Evolutionary conservation across 2,888 invertebrate species (phyloP).

Genomic region (Drosophila mayaguana): DNA sequence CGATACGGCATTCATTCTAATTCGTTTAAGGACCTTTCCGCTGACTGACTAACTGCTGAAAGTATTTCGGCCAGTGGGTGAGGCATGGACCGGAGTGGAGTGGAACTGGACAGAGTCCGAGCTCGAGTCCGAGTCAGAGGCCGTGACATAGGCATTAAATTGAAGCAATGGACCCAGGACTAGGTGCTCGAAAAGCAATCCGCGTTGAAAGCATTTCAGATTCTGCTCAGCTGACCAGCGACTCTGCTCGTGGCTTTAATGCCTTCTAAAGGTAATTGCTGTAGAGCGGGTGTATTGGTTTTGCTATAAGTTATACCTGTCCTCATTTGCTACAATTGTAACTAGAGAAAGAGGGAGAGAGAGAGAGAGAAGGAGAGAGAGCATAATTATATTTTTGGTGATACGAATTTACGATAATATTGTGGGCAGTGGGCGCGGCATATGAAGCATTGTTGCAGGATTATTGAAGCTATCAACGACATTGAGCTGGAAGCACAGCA

Average conservation of each 20-base stretch:
- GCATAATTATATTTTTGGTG: background rate
- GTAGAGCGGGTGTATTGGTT: background rate
- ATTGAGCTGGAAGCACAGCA: too few species aligned
- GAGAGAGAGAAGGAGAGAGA: too few species aligned
- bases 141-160: conserved; percentile 32
- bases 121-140: too few species aligned
- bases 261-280: background rate
- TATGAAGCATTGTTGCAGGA: too few species aligned
- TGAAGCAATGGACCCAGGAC: conserved; percentile 61
- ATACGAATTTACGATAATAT: too few species aligned
- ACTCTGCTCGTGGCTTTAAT: conserved; percentile 7
- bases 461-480: too few species aligned
- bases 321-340: too few species aligned
- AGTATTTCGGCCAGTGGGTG: conserved; percentile 11
- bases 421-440: background rate
- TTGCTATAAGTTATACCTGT: background rate
- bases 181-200: conserved; percentile 55
- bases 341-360: too few species aligned
- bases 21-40: conserved; percentile 76
- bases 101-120: too few species aligned
- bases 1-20: conserved; percentile 67
- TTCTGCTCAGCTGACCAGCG: conserved; percentile 60
- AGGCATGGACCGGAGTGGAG: too few species aligned
- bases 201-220: conserved; percentile 75
- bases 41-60: conserved; percentile 53